Percentiles rank a stretch among this genome's conserved stretches.
Evolutionary conservation across 2,113 vertebrate species (phyloP).

Genomic region (Nyctibius bracteatus): DNA sequence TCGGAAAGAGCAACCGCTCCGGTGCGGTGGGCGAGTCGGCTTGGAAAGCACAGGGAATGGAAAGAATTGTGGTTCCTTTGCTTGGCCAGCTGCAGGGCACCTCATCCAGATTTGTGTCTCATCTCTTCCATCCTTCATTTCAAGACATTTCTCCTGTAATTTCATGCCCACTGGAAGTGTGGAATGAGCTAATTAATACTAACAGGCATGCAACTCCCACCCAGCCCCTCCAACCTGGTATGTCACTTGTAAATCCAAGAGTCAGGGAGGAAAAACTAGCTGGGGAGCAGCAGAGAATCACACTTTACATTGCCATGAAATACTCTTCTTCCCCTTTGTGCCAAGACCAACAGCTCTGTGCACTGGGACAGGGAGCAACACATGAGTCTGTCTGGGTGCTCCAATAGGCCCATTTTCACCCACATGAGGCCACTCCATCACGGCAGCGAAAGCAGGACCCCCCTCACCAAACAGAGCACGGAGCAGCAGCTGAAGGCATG

Average conservation of each 20-base stretch:
- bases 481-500: not conserved
- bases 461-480: fast-evolving
- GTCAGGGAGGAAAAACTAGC: not conserved
- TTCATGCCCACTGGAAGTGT: not conserved
- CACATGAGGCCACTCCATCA: fast-evolving
- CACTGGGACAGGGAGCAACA: not conserved
- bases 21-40: not conserved
- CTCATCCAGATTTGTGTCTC: slow-evolving; percentile 9
- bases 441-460: not conserved
- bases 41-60: not conserved
- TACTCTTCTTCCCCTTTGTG: not conserved
- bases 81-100: not conserved
- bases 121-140: slow-evolving; percentile 10
- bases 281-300: not conserved
- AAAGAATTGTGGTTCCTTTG: slow-evolving; percentile 16
- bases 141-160: not conserved
- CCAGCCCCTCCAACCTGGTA: not conserved
- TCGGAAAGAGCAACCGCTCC: not conserved
- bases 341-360: not conserved
- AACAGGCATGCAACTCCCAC: not conserved
- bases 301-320: fast-evolving
- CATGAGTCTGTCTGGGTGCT: fast-evolving
- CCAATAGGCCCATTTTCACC: not conserved
- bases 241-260: not conserved
- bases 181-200: not conserved